Evolutionary conservation across 2,888 invertebrate species (phyloP), one percentile per base, ranked within the genome.

Genomic region (Trissonchulus latispiculum): DNA sequence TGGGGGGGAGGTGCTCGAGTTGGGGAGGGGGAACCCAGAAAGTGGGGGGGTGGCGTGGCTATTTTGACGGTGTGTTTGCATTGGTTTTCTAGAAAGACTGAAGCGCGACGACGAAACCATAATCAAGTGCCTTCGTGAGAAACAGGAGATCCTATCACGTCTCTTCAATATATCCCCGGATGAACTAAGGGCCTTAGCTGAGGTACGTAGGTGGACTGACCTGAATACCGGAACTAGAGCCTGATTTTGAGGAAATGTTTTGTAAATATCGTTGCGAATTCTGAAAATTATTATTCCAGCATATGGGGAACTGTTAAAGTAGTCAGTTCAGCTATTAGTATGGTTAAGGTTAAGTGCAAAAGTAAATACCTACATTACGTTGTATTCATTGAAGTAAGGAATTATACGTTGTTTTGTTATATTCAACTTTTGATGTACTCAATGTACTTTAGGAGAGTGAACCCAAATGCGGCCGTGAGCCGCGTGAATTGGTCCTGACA

Each of bases 21-120:
- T n/a, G n/a, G n/a, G n/a, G n/a, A n/a, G n/a, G n/a, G n/a, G n/a
- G n/a, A n/a, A n/a, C n/a, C n/a, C n/a, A n/a, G n/a, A n/a, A n/a
- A n/a, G n/a, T n/a, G n/a, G n/a, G n/a, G n/a, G n/a, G n/a, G n/a
- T n/a, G n/a, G n/a, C n/a, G n/a, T n/a, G n/a, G n/a, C n/a, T n/a
- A n/a, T n/a, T n/a, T n/a, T n/a, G n/a, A n/a, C n/a, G n/a, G n/a
- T n/a, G n/a, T n/a, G n/a, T n/a, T n/a, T n/a, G n/a, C n/a, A n/a
- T n/a, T n/a, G n/a, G n/a, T n/a, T n/a, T n/a, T n/a, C n/a, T n/a
- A 23, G 85, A 85, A 76, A 79, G 80, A 72, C 79, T 85, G 72
- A 78, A 81, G 36, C 79, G 83, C 71, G 81, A 82, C 67, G 84
- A 81, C 72, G 77, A 79, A 68, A 68, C 73, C 32, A 74, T 83